Conservation (phyloP, 2,888 invertebrate genomes). For the Chymomyza caudatula region DNA sequence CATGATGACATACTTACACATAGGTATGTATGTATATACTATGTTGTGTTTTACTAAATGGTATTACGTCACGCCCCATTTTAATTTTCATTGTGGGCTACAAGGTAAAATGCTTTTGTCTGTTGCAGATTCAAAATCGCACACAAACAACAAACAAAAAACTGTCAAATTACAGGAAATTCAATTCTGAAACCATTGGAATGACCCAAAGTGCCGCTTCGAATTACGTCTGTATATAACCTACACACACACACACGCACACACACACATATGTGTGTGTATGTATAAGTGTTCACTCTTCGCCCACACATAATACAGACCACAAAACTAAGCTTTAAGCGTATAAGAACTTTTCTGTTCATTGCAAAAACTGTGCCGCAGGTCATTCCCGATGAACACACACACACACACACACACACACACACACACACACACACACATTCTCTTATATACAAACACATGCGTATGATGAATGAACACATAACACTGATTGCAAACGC, state of each 20-base stretch:
- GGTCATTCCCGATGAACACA: background rate
- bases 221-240: slow-evolving; percentile 6
- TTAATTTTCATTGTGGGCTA: background rate
- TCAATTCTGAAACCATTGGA: slow-evolving; percentile 55
- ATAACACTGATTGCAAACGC: background rate
- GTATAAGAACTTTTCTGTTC: background rate
- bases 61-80: slow-evolving; percentile 59
- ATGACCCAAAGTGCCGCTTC: slow-evolving; percentile 33
- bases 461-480: slow-evolving; percentile 29
- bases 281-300: background rate
- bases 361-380: slow-evolving; percentile 1
- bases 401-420: slow-evolving; percentile 7
- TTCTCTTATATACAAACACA: background rate
- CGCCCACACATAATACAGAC: slow-evolving; percentile 3
- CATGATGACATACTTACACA: background rate
- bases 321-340: slow-evolving; percentile 6
- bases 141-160: slow-evolving; percentile 14
- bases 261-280: background rate
- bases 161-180: slow-evolving; percentile 61
- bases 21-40: background rate
- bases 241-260: slow-evolving; percentile 8
- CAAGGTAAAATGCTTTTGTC: background rate
- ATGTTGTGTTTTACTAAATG: no score
- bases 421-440: slow-evolving; percentile 10
- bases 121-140: slow-evolving; percentile 28